These are phyloP conservation scores for Rhogogaster chlorosoma DNA, from an alignment of 2,888 invertebrate genomes.

Conservation along the genomic window DNA sequence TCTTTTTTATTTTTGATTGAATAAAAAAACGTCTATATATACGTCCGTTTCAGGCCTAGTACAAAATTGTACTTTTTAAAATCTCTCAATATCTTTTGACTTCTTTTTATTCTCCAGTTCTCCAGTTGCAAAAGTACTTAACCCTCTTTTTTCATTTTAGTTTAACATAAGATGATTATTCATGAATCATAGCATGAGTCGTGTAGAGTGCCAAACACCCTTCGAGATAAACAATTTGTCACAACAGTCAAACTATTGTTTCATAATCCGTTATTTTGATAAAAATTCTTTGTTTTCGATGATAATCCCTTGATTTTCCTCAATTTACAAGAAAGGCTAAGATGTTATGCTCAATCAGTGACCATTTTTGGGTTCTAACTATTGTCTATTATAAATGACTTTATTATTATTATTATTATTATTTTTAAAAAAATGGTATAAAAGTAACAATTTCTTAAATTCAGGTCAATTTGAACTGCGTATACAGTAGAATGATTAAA, in stretches of 20 bases:
- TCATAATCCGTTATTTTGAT: background rate
- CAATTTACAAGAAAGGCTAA: background rate
- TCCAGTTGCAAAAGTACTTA: too few species aligned
- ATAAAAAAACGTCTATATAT: too few species aligned
- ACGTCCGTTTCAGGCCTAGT: too few species aligned
- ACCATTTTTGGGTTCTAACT: background rate
- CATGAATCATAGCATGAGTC: background rate
- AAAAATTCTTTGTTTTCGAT: background rate
- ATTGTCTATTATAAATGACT: background rate
- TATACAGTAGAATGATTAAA: background rate
- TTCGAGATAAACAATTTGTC: background rate
- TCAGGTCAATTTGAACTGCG: background rate
- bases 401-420: too few species aligned
- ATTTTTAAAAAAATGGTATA: background rate
- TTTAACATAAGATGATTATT: background rate
- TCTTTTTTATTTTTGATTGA: background rate
- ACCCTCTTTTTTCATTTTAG: background rate
- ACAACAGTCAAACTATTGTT: background rate
- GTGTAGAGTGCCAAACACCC: background rate
- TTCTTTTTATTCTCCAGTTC: too few species aligned
- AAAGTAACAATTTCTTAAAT: background rate
- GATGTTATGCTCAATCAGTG: background rate
- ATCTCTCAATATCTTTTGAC: too few species aligned
- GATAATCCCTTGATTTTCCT: background rate
- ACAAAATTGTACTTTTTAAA: too few species aligned